A percentile compares a stretch with the other conserved stretches of the same genome.
phyloP scores from a whole-genome alignment of 2,113 vertebrate genomes.

The Andinoacara biseriatus region DNA sequence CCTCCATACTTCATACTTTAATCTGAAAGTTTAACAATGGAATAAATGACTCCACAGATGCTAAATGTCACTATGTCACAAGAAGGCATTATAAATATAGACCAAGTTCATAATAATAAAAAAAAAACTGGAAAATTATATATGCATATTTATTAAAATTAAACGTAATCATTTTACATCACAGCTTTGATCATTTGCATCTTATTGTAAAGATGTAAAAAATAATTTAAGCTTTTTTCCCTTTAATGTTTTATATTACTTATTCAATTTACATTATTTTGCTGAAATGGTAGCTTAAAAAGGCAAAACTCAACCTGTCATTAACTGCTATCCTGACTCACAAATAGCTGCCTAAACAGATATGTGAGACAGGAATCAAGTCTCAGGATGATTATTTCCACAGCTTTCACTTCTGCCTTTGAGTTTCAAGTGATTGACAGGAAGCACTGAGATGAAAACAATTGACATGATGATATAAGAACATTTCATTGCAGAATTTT shows the following conservation, averaged over 20 bases:
- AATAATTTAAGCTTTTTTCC: neutral
- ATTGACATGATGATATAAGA: neutral
- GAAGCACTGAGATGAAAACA: conserved; percentile 6
- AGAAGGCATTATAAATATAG: fast-evolving
- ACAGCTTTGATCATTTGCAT: neutral
- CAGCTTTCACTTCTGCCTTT: neutral
- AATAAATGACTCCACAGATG: neutral
- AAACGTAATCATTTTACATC: neutral
- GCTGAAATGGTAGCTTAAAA: neutral
- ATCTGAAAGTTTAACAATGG: neutral
- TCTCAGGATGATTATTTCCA: neutral
- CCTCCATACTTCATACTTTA: neutral
- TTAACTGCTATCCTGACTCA: neutral
- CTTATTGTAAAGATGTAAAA: neutral
- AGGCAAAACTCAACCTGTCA: neutral
- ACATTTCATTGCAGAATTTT: neutral
- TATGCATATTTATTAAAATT: neutral
- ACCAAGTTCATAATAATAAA: neutral
- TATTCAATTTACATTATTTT: neutral
- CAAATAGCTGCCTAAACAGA: neutral
- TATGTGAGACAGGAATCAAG: neutral
- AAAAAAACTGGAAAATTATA: neutral
- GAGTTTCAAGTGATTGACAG: neutral
- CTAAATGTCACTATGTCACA: neutral
- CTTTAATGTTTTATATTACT: neutral